Conservation (phyloP, 2,888 invertebrate species). For the Leucoma salicis region DNA sequence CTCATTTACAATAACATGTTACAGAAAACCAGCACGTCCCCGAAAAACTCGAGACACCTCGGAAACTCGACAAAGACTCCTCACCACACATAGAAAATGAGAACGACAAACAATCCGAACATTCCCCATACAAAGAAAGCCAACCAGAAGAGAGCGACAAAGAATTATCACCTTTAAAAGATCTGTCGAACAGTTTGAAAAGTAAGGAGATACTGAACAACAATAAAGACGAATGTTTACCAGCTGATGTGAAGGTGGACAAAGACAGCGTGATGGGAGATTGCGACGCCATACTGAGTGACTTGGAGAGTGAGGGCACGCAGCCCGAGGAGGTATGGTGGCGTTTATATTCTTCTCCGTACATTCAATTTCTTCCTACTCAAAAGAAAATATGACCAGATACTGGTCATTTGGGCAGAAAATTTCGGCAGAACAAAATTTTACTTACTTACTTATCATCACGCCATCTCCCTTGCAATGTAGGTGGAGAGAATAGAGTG, state of each 20-base stretch:
- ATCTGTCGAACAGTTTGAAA: conserved; percentile 56
- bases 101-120: conserved; percentile 36
- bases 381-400: no score
- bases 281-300: conserved; percentile 82
- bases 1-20: no score
- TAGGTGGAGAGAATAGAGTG: no score
- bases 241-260: conserved; percentile 69
- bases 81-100: conserved; percentile 42
- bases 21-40: conserved; percentile 39
- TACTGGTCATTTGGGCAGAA: no score
- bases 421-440: no score
- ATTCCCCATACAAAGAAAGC: conserved; percentile 48
- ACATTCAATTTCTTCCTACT: no score
- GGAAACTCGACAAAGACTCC: conserved; percentile 51
- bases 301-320: conserved; percentile 93
- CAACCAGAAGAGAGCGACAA: conserved; percentile 50
- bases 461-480: no score
- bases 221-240: conserved; percentile 73
- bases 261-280: conserved; percentile 86
- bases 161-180: conserved; percentile 59
- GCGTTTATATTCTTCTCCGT: background rate
- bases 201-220: conserved; percentile 65
- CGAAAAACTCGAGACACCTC: conserved; percentile 60
- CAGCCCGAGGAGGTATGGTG: conserved; percentile 89
- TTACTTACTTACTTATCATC: no score